Base-by-base conservation (phyloP, 2,888 invertebrate genomes). In the Eurytoma californica region DNA sequence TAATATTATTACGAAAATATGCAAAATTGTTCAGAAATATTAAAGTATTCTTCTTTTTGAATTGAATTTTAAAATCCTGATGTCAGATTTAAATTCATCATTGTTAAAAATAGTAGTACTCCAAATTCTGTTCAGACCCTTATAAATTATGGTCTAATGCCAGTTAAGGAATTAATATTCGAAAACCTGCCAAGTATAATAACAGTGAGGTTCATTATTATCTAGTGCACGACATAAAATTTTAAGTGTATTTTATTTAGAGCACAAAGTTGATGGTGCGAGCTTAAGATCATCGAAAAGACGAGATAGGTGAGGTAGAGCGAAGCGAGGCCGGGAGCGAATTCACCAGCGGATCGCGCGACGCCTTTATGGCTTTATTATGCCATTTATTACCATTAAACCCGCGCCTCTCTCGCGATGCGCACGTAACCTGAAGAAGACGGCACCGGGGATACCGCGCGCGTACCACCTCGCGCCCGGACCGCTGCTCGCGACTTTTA, bases 401-500 rank as follows among this genome's bases (percentile, higher is more conserved):
- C 49, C 20, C 61, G 28, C 30, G 30, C n/a, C 55, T 30, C 67
- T 67, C 55, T n/a, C 3, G 12, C 13, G 24, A 13, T 4, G 65
- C 24, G 18, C 63, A 72, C 57, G 65, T 77, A 69, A 66, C 39
- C 14, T 55, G 20, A 66, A 18, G 24, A 30, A 63, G 39, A 63
- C 24, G 12, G 39, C 39, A 39, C 39, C 39, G 39, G 39, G 39
- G 39, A 7, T 39, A 39, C 60, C 3, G n/a, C 13, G 0, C 47
- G 61, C 61, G 76, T 82, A 77, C 80, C 82, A 78, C 79, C 80
- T 82, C 39, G 68, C 51, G 61, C 24, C 16, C 5, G 16, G 30
- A 24, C 24, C 24, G 24, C 3, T 2, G n/a, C 61, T 53, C 51
- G 51, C 69, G 80, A 83, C 82, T 85, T 86, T 86, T 87, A 86